Percentiles rank a stretch among this genome's conserved stretches.
Evolutionary conservation across 2,888 invertebrate species (phyloP).

Genomic region (Cheilosia soror): DNA sequence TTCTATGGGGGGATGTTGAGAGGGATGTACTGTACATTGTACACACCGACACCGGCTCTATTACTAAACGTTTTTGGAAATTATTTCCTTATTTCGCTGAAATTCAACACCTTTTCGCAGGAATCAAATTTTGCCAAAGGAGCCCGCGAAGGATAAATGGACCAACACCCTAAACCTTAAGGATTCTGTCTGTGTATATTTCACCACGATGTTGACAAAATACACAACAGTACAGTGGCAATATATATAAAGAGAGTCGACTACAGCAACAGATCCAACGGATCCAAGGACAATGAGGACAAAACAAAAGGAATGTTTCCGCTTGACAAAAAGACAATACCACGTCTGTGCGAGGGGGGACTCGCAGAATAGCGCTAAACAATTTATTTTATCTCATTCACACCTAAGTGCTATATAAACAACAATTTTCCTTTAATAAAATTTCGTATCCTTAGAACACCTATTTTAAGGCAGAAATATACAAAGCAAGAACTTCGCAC

Average conservation of each 20-base stretch:
- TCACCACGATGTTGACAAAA: slow-evolving; percentile 45
- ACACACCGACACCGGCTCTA: neutral
- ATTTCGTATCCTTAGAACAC: slow-evolving; percentile 61
- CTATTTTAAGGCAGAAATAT: slow-evolving; percentile 13
- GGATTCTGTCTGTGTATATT: slow-evolving; percentile 8
- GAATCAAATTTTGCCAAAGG: slow-evolving; percentile 60
- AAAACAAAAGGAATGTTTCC: slow-evolving; percentile 75
- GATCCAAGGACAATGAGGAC: slow-evolving; percentile 71
- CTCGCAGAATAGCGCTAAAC: slow-evolving; percentile 32
- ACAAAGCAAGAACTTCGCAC: neutral
- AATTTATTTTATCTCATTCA: slow-evolving; percentile 73
- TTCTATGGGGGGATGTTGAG: slow-evolving; percentile 3
- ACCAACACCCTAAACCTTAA: slow-evolving; percentile 25
- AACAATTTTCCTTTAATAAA: slow-evolving; percentile 71
- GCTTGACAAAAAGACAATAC: slow-evolving; percentile 74
- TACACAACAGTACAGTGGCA: slow-evolving; percentile 30
- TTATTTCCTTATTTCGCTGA: slow-evolving; percentile 66
- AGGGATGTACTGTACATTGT: neutral
- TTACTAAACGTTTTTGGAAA: slow-evolving; percentile 57
- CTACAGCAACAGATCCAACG: slow-evolving; percentile 33
- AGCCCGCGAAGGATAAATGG: slow-evolving; percentile 43
- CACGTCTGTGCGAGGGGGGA: neutral
- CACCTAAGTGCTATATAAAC: slow-evolving; percentile 73
- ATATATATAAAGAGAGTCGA: slow-evolving; percentile 5
- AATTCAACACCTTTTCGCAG: slow-evolving; percentile 73